Base-by-base conservation (phyloP, 53 echinoderm and acorn worm genomes). In the Pentamera pediparva region DNA sequence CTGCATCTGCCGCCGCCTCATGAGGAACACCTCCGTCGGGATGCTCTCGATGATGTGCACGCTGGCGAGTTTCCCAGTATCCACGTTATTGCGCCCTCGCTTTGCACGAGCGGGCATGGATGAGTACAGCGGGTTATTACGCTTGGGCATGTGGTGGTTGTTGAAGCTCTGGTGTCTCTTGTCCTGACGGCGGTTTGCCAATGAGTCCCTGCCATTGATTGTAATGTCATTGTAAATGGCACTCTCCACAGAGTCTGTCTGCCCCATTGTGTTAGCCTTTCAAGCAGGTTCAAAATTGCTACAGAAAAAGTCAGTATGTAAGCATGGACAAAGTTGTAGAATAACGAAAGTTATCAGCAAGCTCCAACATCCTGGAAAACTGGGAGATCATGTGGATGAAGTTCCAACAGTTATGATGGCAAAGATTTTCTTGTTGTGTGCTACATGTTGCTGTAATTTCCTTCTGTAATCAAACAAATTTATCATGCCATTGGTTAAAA, bases 21-120 rank as follows among this genome's bases (percentile, higher is more conserved):
- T 90, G 50, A 94, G 65, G 52, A 78, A 94, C 64, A 90, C 80
- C 70, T 90, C 90, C n/a, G 86, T 84, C 1, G 94, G 94, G 54
- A 94, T 90, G 62, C 94, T 94, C 79, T 94, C 94, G 21, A 94
- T 94, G 32, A 94, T 94, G 55, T 94, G 94, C 54, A 94, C 94
- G 70, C 89, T 90, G 49, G 87, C 83, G 39, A 86, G 75, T 39
- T 84, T 90, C 32, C 84, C 82, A 70, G 87, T 87, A 11, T 81
- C 78, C 17, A 75, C 83, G 5, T 78, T 81, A 31, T 83, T 84
- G 58, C 84, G 82, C 13, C 90, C 53, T 56, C 89, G 81, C 56
- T 82, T 81, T 6, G 35, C 37, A 32, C 82, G 56, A 30, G 41
- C 53, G 18, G 70, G 82, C 65, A 87, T 62, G 3, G 82, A 77